Evolutionary conservation across 2,113 vertebrate species (phyloP).

Genomic region (Gymnogyps californianus): DNA sequence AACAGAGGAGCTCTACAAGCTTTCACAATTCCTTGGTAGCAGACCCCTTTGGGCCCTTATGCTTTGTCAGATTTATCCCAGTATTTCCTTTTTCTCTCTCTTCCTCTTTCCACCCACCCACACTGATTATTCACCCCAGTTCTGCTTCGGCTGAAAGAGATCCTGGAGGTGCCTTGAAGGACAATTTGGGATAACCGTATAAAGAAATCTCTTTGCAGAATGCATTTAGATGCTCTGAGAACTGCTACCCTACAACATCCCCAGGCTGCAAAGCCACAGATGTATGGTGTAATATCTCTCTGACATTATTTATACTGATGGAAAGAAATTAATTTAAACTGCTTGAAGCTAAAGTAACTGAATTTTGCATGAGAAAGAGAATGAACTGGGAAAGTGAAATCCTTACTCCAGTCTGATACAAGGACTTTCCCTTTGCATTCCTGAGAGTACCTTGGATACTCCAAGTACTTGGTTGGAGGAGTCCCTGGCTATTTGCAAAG

Average conservation of each 20-base stretch:
- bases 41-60: background rate
- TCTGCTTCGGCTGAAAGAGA: background rate
- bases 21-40: background rate
- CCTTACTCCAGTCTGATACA: background rate
- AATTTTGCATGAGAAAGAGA: slow-evolving; percentile 3
- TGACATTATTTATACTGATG: background rate
- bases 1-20: background rate
- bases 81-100: background rate
- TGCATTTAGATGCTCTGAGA: background rate
- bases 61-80: background rate
- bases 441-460: background rate
- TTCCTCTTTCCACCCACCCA: background rate
- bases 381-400: background rate
- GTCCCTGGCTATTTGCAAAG: background rate
- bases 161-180: background rate
- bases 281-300: background rate
- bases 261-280: background rate
- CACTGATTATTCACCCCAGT: background rate
- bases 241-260: background rate
- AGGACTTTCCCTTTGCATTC: background rate
- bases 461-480: background rate
- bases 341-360: background rate
- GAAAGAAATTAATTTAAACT: slow-evolving; percentile 16
- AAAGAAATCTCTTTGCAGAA: background rate
- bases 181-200: background rate